A percentile compares a stretch with the other conserved stretches of the same genome.
Evolutionary conservation across 1,140 invertebrate species (phyloP).

Genomic region (Drosophila mauritiana): DNA sequence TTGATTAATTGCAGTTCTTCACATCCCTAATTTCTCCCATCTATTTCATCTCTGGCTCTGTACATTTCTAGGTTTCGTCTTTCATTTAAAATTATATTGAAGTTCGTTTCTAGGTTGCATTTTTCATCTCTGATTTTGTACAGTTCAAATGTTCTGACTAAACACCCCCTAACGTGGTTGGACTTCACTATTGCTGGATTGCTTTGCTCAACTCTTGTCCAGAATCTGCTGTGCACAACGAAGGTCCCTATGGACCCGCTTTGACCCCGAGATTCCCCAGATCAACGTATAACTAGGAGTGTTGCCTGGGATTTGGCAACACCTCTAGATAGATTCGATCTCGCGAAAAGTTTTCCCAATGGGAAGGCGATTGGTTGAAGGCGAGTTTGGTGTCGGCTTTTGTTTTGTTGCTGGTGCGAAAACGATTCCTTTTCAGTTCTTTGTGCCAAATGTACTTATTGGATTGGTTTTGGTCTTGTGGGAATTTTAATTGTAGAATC

Average conservation of each 20-base stretch:
- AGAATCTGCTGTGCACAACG: conserved; percentile 17
- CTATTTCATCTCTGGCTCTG: conserved; percentile 13
- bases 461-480: conserved; percentile 34
- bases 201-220: not conserved
- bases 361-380: conserved; percentile 33
- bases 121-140: conserved; percentile 42
- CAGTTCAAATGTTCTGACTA: conserved; percentile 43
- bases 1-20: conserved; percentile 21
- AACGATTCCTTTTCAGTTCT: conserved; percentile 38
- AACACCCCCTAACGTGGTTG: conserved; percentile 9
- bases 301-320: not conserved
- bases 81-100: conserved; percentile 47
- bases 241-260: conserved; percentile 2
- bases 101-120: conserved; percentile 28
- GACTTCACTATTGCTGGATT: conserved; percentile 38
- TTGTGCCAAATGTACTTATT: conserved; percentile 32
- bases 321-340: conserved; percentile 10
- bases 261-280: conserved; percentile 24
- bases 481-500: conserved; percentile 48
- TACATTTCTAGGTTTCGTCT: conserved; percentile 28
- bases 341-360: not conserved
- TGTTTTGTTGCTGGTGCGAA: conserved; percentile 28
- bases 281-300: conserved; percentile 19
- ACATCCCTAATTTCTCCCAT: conserved; percentile 14
- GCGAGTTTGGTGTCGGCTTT: conserved; percentile 38